Evolutionary conservation across 2,888 invertebrate genomes (phyloP), one percentile per base, ranked within the genome.

Genomic region (Trimorus sp.): DNA sequence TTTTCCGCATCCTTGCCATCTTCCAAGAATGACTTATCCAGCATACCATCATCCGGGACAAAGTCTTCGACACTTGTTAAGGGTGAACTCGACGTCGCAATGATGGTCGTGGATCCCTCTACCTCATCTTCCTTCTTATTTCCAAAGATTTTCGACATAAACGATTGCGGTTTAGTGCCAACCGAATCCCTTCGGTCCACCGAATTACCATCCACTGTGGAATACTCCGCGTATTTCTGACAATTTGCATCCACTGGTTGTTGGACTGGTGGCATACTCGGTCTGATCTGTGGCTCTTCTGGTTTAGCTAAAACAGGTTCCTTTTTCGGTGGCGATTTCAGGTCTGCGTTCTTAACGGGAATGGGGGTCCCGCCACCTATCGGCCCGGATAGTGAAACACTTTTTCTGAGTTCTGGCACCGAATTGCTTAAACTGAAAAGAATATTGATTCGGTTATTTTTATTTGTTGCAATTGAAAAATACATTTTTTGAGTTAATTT

Each of bases 21-120:
- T 82, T 96, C 96, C 51, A 96, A 92, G 89, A 97, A 96, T 71
- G 95, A 95, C 88, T 94, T 94, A 87, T 96, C 96, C 48, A 96
- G 90, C 56, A 95, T 94, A n/a, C 95, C 96, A 88, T 94, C 92
- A 92, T 97, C 94, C 80, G 96, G 93, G 89, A 96, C 92, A 93
- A 96, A 96, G 88, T 96, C 96, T 85, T 96, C 96, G 8, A 96
- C 95, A 84, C 93, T 93, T 2, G 92, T 91, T 9, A 93, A 89
- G 5, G 90, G 88, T 14, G 73, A 40, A 58, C 73, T 87, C 6
- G 84, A 84, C 0, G 68, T 53, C 53, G 83, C 84, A 58, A 82
- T 79, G n/a, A 84, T 60, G 75, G 84, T 86, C 1, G 74, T 38
- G 38, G 84, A 53, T 68, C 84, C 89, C 3, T 92, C 87, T 83